phyloP scores from a whole-genome alignment of 1,140 invertebrate genomes.

The Phthorimaea operculella region DNA sequence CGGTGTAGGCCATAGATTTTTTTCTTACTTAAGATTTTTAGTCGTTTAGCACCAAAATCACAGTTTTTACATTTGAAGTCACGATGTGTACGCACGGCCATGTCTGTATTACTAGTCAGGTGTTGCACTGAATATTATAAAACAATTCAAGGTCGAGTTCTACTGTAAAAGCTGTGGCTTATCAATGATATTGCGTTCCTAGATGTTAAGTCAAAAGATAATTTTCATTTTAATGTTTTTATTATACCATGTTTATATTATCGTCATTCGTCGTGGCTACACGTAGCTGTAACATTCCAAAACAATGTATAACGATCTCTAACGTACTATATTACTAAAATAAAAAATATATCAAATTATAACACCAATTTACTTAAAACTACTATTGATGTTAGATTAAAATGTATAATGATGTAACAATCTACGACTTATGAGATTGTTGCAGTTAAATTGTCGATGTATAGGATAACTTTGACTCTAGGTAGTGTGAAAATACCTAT shows the following conservation, averaged over 20 bases:
- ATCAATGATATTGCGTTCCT: slow-evolving; percentile 24
- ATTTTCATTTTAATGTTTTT: slow-evolving; percentile 12
- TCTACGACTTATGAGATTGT: not conserved
- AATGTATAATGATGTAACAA: not conserved
- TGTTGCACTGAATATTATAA: slow-evolving; percentile 10
- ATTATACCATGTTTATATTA: not conserved
- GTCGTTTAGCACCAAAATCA: slow-evolving; percentile 38
- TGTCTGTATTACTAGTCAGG: slow-evolving; percentile 15
- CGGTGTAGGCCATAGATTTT: slow-evolving; percentile 37
- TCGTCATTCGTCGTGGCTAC: not conserved
- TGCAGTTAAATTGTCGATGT: not conserved
- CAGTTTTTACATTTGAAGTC: slow-evolving; percentile 44
- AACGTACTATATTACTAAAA: not conserved
- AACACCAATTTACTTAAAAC: not conserved
- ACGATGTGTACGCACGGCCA: slow-evolving; percentile 21
- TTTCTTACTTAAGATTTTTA: slow-evolving; percentile 29
- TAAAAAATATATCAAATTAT: slow-evolving; percentile 1
- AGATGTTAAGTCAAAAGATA: slow-evolving; percentile 26
- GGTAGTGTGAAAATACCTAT: not conserved
- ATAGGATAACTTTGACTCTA: not conserved
- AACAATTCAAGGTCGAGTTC: slow-evolving; percentile 2
- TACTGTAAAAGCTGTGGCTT: slow-evolving; percentile 51
- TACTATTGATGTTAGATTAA: not conserved
- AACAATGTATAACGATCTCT: not conserved
- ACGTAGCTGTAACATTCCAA: slow-evolving; percentile 1